Conservation (phyloP, 2,797 vertebrate species). For the Gambusia yucatana region DNA sequence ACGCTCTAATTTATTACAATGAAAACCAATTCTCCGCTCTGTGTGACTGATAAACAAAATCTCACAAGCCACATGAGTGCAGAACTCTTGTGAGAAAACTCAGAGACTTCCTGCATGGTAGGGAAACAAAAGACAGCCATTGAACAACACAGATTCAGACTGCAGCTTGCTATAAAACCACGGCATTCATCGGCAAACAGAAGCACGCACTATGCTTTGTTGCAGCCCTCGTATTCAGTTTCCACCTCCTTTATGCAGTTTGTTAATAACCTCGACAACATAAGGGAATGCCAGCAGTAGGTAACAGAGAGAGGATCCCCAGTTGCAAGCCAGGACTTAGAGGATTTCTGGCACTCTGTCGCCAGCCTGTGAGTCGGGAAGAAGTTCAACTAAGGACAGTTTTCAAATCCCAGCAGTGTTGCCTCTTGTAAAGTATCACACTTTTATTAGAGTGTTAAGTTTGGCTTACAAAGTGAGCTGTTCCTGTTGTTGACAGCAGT, state of each 20-base stretch:
- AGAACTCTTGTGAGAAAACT: slow-evolving; percentile 26
- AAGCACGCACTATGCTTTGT: slow-evolving; percentile 62
- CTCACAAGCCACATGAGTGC: slow-evolving; percentile 31
- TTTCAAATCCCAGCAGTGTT: slow-evolving; percentile 73
- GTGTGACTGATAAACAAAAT: slow-evolving; percentile 34
- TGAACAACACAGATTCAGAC: slow-evolving; percentile 50
- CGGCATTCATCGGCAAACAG: slow-evolving; percentile 58
- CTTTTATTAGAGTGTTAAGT: slow-evolving; percentile 80
- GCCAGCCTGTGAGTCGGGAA: slow-evolving; percentile 71
- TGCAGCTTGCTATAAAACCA: slow-evolving; percentile 48
- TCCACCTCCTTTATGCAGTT: slow-evolving; percentile 64
- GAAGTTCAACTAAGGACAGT: slow-evolving; percentile 82
- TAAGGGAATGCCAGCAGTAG: slow-evolving; percentile 69
- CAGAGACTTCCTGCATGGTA: slow-evolving; percentile 32
- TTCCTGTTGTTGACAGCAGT: slow-evolving; percentile 42
- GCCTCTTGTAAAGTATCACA: slow-evolving; percentile 73
- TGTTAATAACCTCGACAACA: slow-evolving; percentile 68
- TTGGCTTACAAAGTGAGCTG: slow-evolving; percentile 64
- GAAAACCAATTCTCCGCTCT: background rate
- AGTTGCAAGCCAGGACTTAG: slow-evolving; percentile 54
- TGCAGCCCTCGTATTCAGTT: slow-evolving; percentile 63
- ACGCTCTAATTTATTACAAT: slow-evolving; percentile 24
- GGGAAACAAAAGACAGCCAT: slow-evolving; percentile 56
- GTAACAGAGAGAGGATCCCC: slow-evolving; percentile 64
- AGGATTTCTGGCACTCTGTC: slow-evolving; percentile 73